Evolutionary conservation across 2,888 invertebrate genomes (phyloP).

Genomic region (Drosophila mulleri): DNA sequence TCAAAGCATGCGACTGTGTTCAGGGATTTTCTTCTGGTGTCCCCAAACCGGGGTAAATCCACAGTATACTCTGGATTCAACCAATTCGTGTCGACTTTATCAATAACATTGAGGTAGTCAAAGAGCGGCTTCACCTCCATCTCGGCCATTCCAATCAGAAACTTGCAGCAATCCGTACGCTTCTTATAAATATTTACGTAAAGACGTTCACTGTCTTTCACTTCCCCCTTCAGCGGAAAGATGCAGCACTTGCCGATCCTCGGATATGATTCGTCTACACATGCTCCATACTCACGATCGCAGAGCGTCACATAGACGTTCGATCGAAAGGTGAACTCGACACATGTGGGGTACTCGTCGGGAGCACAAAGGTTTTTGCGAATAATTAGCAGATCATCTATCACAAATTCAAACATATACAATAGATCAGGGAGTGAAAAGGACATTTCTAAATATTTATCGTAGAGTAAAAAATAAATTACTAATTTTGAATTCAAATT

Average conservation of each 20-base stretch:
- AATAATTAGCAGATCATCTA: conserved; percentile 48
- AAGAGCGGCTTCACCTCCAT: conserved; percentile 54
- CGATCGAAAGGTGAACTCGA: conserved; percentile 74
- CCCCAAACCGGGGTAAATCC: neutral
- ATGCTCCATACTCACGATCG: conserved; percentile 80
- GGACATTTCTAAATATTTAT: neutral
- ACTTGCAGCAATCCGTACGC: conserved; percentile 62
- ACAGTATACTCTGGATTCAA: neutral
- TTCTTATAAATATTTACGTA: conserved; percentile 82
- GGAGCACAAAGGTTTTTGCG: conserved; percentile 36
- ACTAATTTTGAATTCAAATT: neutral
- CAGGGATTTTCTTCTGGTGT: neutral
- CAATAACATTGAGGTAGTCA: conserved; percentile 70
- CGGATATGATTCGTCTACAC: conserved; percentile 58
- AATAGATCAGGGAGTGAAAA: conserved; percentile 37
- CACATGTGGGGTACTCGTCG: conserved; percentile 33
- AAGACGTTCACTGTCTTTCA: conserved; percentile 74
- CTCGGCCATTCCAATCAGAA: conserved; percentile 31
- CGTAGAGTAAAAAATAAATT: neutral
- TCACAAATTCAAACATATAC: conserved; percentile 83
- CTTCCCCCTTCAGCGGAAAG: conserved; percentile 78
- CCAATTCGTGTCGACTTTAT: neutral
- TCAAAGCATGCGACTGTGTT: conserved; percentile 69
- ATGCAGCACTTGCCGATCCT: conserved; percentile 82
- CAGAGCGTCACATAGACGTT: conserved; percentile 81